These are phyloP conservation scores for Neodiprion fabricii DNA, from an alignment of 1,140 invertebrate genomes.

Conservation along the genomic window DNA sequence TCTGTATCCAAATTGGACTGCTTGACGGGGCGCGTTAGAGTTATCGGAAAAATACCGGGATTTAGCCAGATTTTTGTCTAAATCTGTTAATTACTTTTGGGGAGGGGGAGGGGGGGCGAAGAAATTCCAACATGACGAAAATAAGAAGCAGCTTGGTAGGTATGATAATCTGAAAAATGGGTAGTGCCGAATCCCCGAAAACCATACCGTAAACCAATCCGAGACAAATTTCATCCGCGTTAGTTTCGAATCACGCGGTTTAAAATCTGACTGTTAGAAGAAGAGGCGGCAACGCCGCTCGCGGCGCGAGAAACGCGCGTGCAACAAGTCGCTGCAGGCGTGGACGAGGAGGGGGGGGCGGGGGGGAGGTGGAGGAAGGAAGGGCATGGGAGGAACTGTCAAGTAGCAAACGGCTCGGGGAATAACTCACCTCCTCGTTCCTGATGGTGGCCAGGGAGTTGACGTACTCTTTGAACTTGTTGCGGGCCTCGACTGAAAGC, in stretches of 20 bases:
- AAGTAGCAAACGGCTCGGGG: background rate
- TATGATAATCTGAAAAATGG: too few species aligned
- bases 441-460: constrained; percentile 87
- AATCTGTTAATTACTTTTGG: too few species aligned
- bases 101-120: too few species aligned
- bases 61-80: too few species aligned
- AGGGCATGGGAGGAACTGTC: background rate
- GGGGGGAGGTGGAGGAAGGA: background rate
- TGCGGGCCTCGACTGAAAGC: constrained; percentile 80
- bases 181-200: too few species aligned
- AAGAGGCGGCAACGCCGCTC: constrained; percentile 42
- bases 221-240: too few species aligned
- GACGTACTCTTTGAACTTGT: constrained; percentile 89
- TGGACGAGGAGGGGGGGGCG: constrained; percentile 31
- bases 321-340: constrained; percentile 55
- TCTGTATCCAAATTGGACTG: background rate
- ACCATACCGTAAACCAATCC: too few species aligned
- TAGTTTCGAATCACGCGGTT: too few species aligned
- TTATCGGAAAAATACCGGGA: too few species aligned
- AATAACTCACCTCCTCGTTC: constrained; percentile 66
- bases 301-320: background rate
- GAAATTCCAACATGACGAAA: too few species aligned
- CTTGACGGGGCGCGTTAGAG: background rate
- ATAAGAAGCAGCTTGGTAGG: too few species aligned
- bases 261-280: too few species aligned